Conservation (phyloP, 2,797 vertebrate genomes). For the Nannoperca obscura region DNA sequence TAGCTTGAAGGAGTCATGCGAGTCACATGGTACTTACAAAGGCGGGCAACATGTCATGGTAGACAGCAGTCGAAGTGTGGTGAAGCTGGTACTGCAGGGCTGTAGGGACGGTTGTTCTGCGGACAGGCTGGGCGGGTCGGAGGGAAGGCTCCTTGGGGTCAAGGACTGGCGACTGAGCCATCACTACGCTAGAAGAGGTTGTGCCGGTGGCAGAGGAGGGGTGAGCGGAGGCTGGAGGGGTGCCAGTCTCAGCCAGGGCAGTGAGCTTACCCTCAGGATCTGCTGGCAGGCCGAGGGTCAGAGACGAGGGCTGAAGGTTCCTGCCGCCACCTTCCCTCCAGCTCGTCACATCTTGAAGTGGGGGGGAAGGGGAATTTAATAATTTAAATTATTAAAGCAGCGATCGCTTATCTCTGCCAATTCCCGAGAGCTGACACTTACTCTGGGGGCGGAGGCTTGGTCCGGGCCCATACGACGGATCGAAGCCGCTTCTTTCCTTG, state of each 20-base stretch:
- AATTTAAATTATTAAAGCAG: too few relatives aligned
- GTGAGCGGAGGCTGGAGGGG: constrained; percentile 76
- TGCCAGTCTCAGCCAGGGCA: constrained; percentile 78
- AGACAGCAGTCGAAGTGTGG: constrained; percentile 93
- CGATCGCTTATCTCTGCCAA: constrained; percentile 3
- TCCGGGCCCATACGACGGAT: constrained; percentile 99
- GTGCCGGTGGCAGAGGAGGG: constrained; percentile 87
- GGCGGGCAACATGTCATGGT: constrained; percentile 99
- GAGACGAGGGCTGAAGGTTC: constrained; percentile 89
- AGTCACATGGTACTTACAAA: constrained; percentile 89
- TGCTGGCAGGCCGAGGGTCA: constrained; percentile 78
- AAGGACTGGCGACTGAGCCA: constrained; percentile 78
- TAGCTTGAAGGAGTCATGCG: background rate
- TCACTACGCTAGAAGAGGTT: constrained; percentile 78
- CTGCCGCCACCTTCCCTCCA: constrained; percentile 99
- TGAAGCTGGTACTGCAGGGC: constrained; percentile 92
- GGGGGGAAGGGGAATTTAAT: constrained; percentile 18
- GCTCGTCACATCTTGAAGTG: constrained; percentile 93
- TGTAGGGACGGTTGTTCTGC: constrained; percentile 87
- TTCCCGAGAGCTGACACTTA: constrained; percentile 90
- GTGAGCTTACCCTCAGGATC: constrained; percentile 85
- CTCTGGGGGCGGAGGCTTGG: constrained; percentile 99
- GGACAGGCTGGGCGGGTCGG: constrained; percentile 91
- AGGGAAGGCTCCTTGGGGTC: constrained; percentile 93
- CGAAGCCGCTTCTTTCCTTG: constrained; percentile 99